Evolutionary conservation across 2,888 invertebrate species (phyloP).

Genomic region (Thalpophila matura): DNA sequence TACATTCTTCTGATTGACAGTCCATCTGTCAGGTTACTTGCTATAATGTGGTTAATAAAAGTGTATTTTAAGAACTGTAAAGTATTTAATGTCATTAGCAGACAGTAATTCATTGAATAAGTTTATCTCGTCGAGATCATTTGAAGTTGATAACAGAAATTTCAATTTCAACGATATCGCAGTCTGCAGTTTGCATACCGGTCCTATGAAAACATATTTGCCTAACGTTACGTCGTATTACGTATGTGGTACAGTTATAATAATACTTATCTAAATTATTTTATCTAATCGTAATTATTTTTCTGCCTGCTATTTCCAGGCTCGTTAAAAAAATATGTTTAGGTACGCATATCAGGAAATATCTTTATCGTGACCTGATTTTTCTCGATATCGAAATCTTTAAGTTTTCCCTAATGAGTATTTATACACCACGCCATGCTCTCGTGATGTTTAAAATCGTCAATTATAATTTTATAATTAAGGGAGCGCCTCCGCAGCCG

Average conservation of each 20-base stretch:
- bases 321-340: neutral
- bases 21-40: neutral
- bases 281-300: conserved; percentile 2
- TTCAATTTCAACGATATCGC: conserved; percentile 23
- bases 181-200: conserved; percentile 43
- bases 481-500: too few relatives aligned
- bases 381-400: too few relatives aligned
- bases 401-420: too few relatives aligned
- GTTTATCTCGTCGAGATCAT: conserved; percentile 31
- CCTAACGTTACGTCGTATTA: conserved; percentile 35
- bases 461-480: too few relatives aligned
- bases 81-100: conserved; percentile 2
- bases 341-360: too few relatives aligned
- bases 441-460: too few relatives aligned
- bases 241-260: conserved; percentile 23
- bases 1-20: neutral
- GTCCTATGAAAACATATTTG: conserved; percentile 47
- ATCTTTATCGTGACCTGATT: too few relatives aligned
- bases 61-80: neutral
- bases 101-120: conserved; percentile 26
- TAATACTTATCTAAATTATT: neutral
- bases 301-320: neutral
- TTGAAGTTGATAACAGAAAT: conserved; percentile 33
- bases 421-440: too few relatives aligned
- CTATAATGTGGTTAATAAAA: neutral